Base-by-base conservation (phyloP, 2,797 vertebrate species). In the Meda fulgida region DNA sequence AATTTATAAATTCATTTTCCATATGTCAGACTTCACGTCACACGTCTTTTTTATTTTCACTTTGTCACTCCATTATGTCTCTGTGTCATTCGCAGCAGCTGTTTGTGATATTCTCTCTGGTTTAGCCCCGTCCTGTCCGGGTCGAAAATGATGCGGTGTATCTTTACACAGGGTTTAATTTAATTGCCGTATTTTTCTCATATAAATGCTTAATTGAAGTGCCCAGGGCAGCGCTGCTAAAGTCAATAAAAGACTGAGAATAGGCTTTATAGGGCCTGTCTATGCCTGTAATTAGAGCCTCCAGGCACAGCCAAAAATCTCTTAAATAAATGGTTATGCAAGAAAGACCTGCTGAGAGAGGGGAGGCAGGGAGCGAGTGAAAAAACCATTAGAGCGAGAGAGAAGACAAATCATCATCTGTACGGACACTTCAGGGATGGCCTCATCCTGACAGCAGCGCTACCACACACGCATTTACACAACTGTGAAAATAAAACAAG, bases 281-380 rank as follows among this genome's bases (percentile, higher is more conserved):
- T 97, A 97, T 97, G 96, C 96, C 96, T 95, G 96, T 98, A 98
- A 98, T 99, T 97, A 98, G 97, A 98, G 96, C 97, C 97, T 98
- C 95, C 95, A 97, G 97, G 96, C 96, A 93, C 95, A 97, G 96
- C 94, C 95, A 95, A 96, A 91, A 96, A 95, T 96, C 95, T 95
- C 96, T 96, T 95, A 95, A 97, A 97, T 97, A 97, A 97, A 97
- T 97, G 96, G 95, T 97, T 97, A 96, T 97, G 97, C 97, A 97
- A 97, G 96, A 96, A 93, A 88, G 90, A 95, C 96, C 95, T 97
- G 96, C 96, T 96, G 97, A 95, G 96, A 77, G 89, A 91, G 88
- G 87, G 88, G 81, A 86, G 75, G 66, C 38, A 70, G 81, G 65
- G 43, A 78, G 79, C 51, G 51, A 83, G 82, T 66, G 60, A 80